Conservation (phyloP, 2,888 invertebrate genomes). For the Elmis aenea region DNA sequence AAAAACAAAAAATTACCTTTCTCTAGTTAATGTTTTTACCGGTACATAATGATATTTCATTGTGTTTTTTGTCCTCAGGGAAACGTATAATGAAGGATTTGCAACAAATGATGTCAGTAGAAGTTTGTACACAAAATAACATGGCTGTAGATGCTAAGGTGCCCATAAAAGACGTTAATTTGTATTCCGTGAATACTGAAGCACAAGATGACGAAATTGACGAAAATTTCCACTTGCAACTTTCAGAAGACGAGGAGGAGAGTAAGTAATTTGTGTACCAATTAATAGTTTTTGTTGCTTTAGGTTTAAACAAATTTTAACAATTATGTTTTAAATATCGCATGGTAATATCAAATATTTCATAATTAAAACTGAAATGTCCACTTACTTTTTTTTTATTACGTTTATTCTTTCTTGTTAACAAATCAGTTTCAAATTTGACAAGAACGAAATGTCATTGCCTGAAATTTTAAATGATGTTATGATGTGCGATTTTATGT, state of each 20-base stretch:
- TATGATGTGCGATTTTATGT: too few species aligned
- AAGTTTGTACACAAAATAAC: slow-evolving; percentile 6
- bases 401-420: too few species aligned
- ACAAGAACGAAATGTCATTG: too few species aligned
- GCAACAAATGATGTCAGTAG: slow-evolving; percentile 9
- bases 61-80: slow-evolving; percentile 8
- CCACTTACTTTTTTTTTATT: too few species aligned
- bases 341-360: too few species aligned
- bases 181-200: slow-evolving; percentile 4
- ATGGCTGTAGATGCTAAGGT: slow-evolving; percentile 12
- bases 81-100: slow-evolving; percentile 11
- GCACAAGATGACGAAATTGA: slow-evolving; percentile 34
- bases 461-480: too few species aligned
- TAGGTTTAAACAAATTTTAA: neutral
- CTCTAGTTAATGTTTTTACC: too few species aligned
- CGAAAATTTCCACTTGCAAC: slow-evolving; percentile 38
- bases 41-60: too few species aligned
- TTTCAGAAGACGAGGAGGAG: slow-evolving; percentile 38
- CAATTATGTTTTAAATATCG: too few species aligned
- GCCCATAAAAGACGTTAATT: slow-evolving; percentile 1
- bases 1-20: too few species aligned
- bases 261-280: slow-evolving; percentile 8
- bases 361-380: too few species aligned
- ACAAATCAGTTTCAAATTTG: too few species aligned
- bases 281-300: neutral